A percentile compares a stretch with the other conserved stretches of the same genome.
phyloP scores from a whole-genome alignment of 2,113 vertebrate genomes.

The Nanorana parkeri region DNA sequence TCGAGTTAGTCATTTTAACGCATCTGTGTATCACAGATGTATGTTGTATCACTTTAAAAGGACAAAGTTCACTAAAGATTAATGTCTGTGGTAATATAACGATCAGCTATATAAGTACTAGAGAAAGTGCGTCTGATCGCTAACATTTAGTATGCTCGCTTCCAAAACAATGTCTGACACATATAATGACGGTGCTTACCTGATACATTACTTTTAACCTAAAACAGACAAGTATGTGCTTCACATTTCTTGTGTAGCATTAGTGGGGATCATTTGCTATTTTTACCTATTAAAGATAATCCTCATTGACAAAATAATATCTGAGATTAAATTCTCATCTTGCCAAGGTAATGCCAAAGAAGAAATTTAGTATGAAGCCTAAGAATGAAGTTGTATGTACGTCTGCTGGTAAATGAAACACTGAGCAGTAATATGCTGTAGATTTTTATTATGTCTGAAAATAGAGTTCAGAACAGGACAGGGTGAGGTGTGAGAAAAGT shows the following conservation, averaged over 20 bases:
- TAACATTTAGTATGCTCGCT: conserved; percentile 10
- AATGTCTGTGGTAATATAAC: neutral
- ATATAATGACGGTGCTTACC: conserved; percentile 6
- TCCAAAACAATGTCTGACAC: neutral
- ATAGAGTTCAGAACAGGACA: conserved; percentile 25
- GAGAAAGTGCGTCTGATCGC: conserved; percentile 1
- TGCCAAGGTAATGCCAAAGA: neutral
- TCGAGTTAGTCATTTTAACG: neutral
- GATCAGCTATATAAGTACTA: conserved; percentile 6
- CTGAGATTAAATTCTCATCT: neutral
- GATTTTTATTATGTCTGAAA: conserved; percentile 36
- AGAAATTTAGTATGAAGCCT: neutral
- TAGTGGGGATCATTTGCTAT: conserved; percentile 37
- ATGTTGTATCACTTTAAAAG: conserved; percentile 14
- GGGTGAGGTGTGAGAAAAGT: conserved; percentile 49
- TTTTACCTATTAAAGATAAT: conserved; percentile 22
- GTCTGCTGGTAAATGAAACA: neutral
- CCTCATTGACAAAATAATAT: conserved; percentile 18
- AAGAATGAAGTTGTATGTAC: too few species aligned
- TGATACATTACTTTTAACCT: conserved; percentile 15
- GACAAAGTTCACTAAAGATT: neutral
- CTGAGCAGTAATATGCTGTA: conserved; percentile 1
- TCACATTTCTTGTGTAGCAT: conserved; percentile 16
- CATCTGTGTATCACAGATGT: neutral
- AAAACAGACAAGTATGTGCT: conserved; percentile 39